Evolutionary conservation across 2,888 invertebrate species (phyloP).

Genomic region (Agriopis aurantiaria): DNA sequence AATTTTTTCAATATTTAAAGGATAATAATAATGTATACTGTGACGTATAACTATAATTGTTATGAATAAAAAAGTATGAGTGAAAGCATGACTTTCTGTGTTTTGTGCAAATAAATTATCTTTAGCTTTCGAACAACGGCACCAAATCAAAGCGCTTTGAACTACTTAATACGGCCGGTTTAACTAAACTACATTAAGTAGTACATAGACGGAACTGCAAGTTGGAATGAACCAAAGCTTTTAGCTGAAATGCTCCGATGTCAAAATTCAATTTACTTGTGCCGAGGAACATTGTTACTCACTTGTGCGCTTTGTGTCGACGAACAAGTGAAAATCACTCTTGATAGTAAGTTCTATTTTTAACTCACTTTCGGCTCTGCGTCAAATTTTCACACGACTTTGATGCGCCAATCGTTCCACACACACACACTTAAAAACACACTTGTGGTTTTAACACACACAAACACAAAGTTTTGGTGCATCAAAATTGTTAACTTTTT

Average conservation of each 20-base stretch:
- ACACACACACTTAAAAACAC: no score
- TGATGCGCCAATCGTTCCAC: no score
- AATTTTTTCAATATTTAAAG: no score
- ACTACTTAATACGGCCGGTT: not conserved
- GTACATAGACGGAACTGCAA: constrained; percentile 22
- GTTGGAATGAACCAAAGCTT: constrained; percentile 22
- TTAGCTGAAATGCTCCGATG: constrained; percentile 28
- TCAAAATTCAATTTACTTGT: constrained; percentile 31
- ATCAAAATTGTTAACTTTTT: no score
- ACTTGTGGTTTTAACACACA: no score
- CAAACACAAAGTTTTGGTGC: no score
- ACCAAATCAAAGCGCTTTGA: not conserved
- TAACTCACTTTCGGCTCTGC: not conserved
- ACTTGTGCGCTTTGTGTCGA: not conserved
- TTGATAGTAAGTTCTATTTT: not conserved
- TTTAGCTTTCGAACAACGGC: not conserved
- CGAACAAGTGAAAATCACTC: not conserved
- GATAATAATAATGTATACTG: no score
- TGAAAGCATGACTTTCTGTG: no score
- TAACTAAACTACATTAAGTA: constrained; percentile 5
- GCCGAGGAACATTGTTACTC: no score
- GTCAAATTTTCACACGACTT: not conserved
- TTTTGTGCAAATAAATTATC: no score
- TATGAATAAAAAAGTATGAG: no score
- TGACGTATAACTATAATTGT: no score